Conservation (phyloP, 2,797 vertebrate genomes). For the Sorex maritimensis region DNA sequence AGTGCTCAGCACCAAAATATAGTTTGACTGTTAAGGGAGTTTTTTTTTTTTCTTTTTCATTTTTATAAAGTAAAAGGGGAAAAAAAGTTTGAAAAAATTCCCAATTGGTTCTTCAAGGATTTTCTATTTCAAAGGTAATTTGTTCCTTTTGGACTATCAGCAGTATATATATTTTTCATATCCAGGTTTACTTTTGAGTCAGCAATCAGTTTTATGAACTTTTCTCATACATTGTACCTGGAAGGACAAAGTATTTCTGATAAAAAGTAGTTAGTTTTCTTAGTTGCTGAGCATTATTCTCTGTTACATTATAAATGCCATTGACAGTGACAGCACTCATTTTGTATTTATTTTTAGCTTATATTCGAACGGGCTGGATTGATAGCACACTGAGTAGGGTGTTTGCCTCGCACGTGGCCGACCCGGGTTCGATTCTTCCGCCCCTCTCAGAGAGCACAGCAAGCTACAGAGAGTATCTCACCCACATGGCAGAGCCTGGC, state of each 20-base stretch:
- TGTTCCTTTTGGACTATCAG: conserved; percentile 42
- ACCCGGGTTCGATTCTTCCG: too few species aligned
- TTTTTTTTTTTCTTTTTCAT: not conserved
- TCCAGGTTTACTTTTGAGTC: conserved; percentile 44
- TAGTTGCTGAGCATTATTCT: conserved; percentile 58
- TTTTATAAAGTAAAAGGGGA: not conserved
- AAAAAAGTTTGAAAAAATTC: not conserved
- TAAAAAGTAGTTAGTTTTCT: not conserved
- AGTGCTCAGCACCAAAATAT: not conserved
- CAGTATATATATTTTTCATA: conserved; percentile 43
- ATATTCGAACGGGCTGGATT: not conserved
- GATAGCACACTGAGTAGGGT: too few species aligned
- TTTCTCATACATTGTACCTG: conserved; percentile 21
- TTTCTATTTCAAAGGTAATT: conserved; percentile 67
- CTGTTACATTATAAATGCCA: not conserved
- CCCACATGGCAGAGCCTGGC: too few species aligned
- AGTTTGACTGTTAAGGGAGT: not conserved
- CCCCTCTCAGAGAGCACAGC: too few species aligned
- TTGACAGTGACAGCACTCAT: not conserved
- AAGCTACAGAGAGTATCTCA: too few species aligned
- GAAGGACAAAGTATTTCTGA: not conserved
- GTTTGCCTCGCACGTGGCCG: too few species aligned
- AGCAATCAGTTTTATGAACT: conserved; percentile 72
- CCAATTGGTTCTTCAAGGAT: conserved; percentile 49
- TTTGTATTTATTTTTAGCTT: not conserved